Evolutionary conservation across 2,113 vertebrate genomes (phyloP), one percentile per base, ranked within the genome.

Genomic region (Mionectes macconnelli): DNA sequence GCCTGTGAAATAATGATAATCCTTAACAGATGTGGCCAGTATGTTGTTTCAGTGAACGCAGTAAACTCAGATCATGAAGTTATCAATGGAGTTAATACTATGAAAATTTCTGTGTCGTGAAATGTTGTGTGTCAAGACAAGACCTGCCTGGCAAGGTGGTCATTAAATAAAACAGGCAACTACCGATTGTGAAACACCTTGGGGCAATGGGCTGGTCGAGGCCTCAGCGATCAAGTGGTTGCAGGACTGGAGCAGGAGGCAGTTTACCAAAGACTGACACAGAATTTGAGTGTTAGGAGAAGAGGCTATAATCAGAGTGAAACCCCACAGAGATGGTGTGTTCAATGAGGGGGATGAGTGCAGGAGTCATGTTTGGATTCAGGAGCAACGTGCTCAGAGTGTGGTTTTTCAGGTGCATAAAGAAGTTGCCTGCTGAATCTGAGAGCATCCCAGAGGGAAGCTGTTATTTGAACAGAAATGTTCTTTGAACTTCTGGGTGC

Each of bases 311-410:
- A 67, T 37, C 19, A 76, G 40, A 44, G 4, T 16, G 15, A 76
- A 66, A 14, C 9, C 5, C 17, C 10, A 22, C 22, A 22, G 74
- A 72, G 30, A 9, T 44, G 21, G 14, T 35, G 12, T 70, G 19
- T 72, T 68, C 64, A 47, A 30, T 21, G 28, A 72, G 21, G 8
- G 9, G 10, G 8, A 87, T 60, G 21, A 35, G 10, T 0, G 2
- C 2, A 16, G 45, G 12, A 49, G 15, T 18, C 8, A 28, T 31
- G 28, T 75, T 59, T 81, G 35, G 10, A 78, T 44, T 30, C 28
- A 47, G 50, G 15, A 68, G 14, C 5, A 84, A 70, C 2, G 3
- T 2, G 0, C 2, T n/a, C 0, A 0, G 17, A 74, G 10, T 8
- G 5, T 52, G 25, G 3, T 25, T 30, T 33, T 82, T 81, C 9